Conservation (phyloP, 2,888 invertebrate species). For the Merodon equestris region DNA sequence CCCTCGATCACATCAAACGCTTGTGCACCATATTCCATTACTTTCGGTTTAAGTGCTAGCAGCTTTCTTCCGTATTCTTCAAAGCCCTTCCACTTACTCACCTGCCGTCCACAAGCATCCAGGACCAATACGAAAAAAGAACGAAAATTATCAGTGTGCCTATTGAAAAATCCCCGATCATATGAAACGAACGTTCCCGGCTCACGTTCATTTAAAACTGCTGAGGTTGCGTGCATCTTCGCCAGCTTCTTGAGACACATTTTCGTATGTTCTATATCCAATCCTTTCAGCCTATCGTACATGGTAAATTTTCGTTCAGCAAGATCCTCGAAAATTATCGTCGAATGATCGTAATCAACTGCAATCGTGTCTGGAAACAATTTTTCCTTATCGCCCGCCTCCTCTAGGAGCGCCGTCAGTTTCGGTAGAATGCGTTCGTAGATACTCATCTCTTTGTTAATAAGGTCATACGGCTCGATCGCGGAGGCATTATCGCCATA, state of each 20-base stretch:
- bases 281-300: conserved; percentile 74
- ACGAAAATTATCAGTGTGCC: conserved; percentile 74
- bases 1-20: conserved; percentile 73
- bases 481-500: conserved; percentile 73
- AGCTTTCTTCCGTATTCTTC: conserved; percentile 74
- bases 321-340: conserved; percentile 77
- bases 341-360: conserved; percentile 74
- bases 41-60: conserved; percentile 70
- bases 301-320: conserved; percentile 72
- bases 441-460: conserved; percentile 76
- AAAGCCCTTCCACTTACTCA: conserved; percentile 74
- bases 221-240: conserved; percentile 80
- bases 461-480: conserved; percentile 76
- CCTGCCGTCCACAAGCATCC: conserved; percentile 73
- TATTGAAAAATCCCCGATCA: conserved; percentile 77
- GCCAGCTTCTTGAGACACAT: conserved; percentile 78
- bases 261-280: conserved; percentile 78
- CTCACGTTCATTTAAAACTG: conserved; percentile 78
- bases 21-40: conserved; percentile 75
- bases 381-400: conserved; percentile 73
- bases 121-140: conserved; percentile 74
- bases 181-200: conserved; percentile 72
- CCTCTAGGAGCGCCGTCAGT: conserved; percentile 72
- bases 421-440: conserved; percentile 76
- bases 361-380: conserved; percentile 75